A percentile compares a stretch with the other conserved stretches of the same genome.
Conservation (phyloP, 2,888 invertebrate genomes). For the Pinctada fucata region DNA sequence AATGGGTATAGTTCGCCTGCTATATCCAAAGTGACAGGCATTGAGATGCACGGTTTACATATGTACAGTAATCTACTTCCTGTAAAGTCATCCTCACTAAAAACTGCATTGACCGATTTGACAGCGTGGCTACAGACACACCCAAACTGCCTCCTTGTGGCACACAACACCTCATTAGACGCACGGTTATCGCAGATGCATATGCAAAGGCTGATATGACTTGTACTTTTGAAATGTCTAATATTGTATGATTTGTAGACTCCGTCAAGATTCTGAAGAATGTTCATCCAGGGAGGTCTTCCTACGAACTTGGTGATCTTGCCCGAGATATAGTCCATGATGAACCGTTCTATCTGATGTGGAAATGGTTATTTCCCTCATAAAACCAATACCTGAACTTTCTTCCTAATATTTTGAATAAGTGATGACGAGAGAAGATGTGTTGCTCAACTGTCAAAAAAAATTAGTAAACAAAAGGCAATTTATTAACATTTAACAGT, state of each 20-base stretch:
- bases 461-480: neutral
- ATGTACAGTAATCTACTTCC: constrained; percentile 9
- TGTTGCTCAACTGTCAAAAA: neutral
- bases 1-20: neutral
- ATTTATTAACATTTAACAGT: no score
- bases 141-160: neutral
- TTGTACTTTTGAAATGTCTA: no score
- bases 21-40: neutral
- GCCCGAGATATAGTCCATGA: neutral
- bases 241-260: neutral
- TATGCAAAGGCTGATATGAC: neutral
- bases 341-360: neutral
- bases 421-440: neutral
- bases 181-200: neutral
- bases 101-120: neutral
- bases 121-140: neutral
- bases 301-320: neutral
- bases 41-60: neutral
- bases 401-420: neutral
- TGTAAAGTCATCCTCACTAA: neutral
- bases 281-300: neutral
- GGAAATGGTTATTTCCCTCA: neutral
- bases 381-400: neutral
- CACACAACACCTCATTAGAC: neutral
- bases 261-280: neutral